Evolutionary conservation across 1,140 invertebrate genomes (phyloP), one percentile per base, ranked within the genome.

Genomic region (Pomacea maculata): DNA sequence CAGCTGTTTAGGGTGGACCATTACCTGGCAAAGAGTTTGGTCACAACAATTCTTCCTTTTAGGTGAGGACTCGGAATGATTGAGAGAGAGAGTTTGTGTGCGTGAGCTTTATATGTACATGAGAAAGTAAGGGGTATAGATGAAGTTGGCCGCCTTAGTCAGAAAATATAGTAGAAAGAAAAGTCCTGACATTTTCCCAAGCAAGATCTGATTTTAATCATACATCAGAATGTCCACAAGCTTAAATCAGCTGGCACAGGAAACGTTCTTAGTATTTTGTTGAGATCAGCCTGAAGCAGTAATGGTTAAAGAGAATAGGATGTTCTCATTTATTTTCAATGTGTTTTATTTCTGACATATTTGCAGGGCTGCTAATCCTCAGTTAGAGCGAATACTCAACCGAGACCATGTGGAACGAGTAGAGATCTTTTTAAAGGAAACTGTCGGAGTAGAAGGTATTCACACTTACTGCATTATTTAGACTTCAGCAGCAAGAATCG

Each of bases 1-100:
- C 87, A 91, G 80, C 85, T 91, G 12, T 91, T 86, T 80, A 85
- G 90, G 72, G 86, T 91, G 63, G 91, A 92, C 82, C 91, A 92
- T 80, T 92, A 91, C 79, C 82, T 92, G 14, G 90, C 88, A 25
- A 92, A 92, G 75, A 82, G 88, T 54, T 84, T 91, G 25, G 88
- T 89, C 19, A 86, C 86, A 83, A 80, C 88, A 63, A 90, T 91
- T 75, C 80, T 91, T 54, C 86, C 87, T 65, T 90, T 91, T 76
- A 90, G 90, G 90, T 91, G 83, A 77, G 68, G 78, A 45, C n/a
- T n/a, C 25, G 25, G 25, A 25, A 25, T 25, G n/a, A 19, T 68
- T 78, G 45, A 67, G 71, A 55, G 45, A n/a, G 8, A 21, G 19
- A 29, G 55, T 5, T 57, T 45, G 0, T 52, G 3, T 70, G 11